phyloP scores from a whole-genome alignment of 2,888 invertebrate genomes.

The Caenorhabditis sulstoni region DNA sequence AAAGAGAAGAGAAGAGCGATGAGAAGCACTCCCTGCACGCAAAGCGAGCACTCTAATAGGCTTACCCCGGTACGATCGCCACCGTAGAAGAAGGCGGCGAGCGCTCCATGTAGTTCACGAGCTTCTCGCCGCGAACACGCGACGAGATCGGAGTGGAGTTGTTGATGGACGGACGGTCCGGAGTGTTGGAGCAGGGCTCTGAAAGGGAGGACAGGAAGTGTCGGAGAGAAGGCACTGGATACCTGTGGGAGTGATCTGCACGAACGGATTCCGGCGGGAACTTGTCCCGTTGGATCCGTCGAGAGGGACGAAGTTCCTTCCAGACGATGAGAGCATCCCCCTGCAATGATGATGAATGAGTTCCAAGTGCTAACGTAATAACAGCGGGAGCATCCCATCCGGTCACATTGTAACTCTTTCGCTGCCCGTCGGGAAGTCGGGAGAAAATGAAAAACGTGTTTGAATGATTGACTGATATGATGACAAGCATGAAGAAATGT shows the following conservation, averaged over 20 bases:
- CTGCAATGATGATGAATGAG: neutral
- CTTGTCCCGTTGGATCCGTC: constrained; percentile 58
- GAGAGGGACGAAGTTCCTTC: constrained; percentile 51
- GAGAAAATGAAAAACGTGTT: constrained; percentile 42
- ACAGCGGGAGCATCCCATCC: constrained; percentile 10
- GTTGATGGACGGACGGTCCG: constrained; percentile 38
- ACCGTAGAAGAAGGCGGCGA: constrained; percentile 51
- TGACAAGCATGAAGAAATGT: constrained; percentile 46
- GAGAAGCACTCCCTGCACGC: constrained; percentile 7
- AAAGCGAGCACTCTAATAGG: constrained; percentile 47
- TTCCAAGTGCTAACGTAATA: constrained; percentile 46
- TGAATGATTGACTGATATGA: constrained; percentile 58
- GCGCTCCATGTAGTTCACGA: constrained; percentile 59
- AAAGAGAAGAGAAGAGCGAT: constrained; percentile 15
- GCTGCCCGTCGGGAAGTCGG: constrained; percentile 11
- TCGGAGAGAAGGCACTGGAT: neutral
- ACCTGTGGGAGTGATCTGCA: constrained; percentile 50
- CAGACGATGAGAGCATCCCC: constrained; percentile 45
- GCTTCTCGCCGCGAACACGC: constrained; percentile 59
- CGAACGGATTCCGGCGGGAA: constrained; percentile 56
- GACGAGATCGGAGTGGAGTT: constrained; percentile 52
- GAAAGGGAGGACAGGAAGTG: constrained; percentile 4
- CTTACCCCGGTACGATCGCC: constrained; percentile 58
- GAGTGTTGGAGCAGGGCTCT: constrained; percentile 32
- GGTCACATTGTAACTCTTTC: constrained; percentile 10